Evolutionary conservation across 2,113 vertebrate genomes (phyloP).

Genomic region (Gallinago media): DNA sequence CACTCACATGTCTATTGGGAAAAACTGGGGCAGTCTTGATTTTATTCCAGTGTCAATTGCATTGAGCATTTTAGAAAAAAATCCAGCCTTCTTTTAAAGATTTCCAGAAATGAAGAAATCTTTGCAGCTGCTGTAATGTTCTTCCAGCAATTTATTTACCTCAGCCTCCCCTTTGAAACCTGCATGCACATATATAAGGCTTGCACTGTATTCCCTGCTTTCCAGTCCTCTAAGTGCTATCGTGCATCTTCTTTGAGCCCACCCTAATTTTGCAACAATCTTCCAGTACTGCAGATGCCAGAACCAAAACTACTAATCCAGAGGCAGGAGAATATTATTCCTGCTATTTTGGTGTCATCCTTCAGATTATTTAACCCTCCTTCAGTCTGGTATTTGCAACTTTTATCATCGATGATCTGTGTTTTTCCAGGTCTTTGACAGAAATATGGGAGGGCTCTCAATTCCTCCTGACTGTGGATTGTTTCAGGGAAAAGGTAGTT

Average conservation of each 20-base stretch:
- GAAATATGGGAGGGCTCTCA: background rate
- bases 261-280: background rate
- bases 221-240: background rate
- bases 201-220: background rate
- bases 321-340: background rate
- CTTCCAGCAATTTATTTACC: background rate
- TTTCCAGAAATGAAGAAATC: slow-evolving; percentile 5
- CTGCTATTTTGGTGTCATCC: background rate
- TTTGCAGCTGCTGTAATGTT: background rate
- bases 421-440: background rate
- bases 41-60: background rate
- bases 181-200: accelerated
- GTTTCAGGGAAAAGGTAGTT: background rate
- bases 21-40: background rate
- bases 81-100: background rate
- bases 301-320: background rate
- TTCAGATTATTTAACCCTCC: background rate
- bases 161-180: background rate
- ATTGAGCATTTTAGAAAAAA: background rate
- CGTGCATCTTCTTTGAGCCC: background rate
- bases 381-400: background rate
- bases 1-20: background rate
- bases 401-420: background rate
- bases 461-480: background rate
- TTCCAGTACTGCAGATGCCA: background rate